phyloP scores from a whole-genome alignment of 2,888 invertebrate genomes.

The Seira ritae region DNA sequence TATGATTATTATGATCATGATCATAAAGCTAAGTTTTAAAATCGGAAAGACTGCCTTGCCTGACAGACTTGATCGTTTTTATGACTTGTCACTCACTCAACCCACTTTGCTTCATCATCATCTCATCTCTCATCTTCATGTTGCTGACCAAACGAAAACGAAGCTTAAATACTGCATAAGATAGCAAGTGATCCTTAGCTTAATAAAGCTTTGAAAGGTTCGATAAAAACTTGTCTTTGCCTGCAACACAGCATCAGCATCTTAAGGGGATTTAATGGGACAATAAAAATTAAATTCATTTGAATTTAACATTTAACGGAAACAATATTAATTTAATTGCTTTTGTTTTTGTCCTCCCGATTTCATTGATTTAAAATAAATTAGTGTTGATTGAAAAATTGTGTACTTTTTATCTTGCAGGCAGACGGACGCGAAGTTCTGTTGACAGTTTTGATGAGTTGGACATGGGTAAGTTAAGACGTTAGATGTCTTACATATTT shows the following conservation, averaged over 20 bases:
- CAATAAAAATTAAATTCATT: too few species aligned
- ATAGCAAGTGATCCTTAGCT: constrained; percentile 44
- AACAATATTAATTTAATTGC: too few species aligned
- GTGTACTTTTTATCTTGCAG: constrained; percentile 51
- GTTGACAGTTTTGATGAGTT: constrained; percentile 71
- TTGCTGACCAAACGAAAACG: too few species aligned
- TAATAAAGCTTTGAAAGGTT: neutral
- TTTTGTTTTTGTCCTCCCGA: too few species aligned
- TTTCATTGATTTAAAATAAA: too few species aligned
- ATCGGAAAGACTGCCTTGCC: neutral
- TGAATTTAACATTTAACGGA: too few species aligned
- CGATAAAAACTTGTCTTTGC: constrained; percentile 27
- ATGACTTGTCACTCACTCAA: neutral
- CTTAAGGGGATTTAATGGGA: too few species aligned
- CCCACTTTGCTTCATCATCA: neutral
- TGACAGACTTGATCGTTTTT: neutral
- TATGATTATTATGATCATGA: neutral
- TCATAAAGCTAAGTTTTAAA: constrained; percentile 38
- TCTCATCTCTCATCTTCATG: neutral
- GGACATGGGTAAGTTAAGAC: constrained; percentile 71
- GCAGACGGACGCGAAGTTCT: constrained; percentile 67
- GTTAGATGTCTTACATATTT: neutral
- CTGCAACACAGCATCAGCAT: too few species aligned
- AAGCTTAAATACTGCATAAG: too few species aligned
- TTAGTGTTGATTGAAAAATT: too few species aligned